Evolutionary conservation across 2,888 invertebrate genomes (phyloP).

Genomic region (Agriopis marginaria): DNA sequence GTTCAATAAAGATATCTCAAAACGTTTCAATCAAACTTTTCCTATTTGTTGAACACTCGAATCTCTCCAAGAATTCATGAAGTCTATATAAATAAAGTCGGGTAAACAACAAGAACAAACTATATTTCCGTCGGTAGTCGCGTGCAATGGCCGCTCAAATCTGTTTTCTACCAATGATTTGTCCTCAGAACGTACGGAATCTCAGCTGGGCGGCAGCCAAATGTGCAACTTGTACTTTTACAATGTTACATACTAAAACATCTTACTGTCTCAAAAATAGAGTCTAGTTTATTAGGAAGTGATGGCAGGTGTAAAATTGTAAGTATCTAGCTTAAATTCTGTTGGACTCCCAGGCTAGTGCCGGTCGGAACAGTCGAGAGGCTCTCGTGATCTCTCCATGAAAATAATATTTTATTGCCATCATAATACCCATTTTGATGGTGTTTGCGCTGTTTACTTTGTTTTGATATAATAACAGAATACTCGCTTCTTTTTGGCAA

Average conservation of each 20-base stretch:
- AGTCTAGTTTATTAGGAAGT: conserved; percentile 46
- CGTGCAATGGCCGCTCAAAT: conserved; percentile 77
- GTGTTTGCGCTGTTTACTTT: conserved; percentile 57
- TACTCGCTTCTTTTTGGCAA: conserved; percentile 36
- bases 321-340: conserved; percentile 73
- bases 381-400: conserved; percentile 74
- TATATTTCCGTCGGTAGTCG: conserved; percentile 65
- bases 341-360: conserved; percentile 65
- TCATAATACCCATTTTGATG: conserved; percentile 64
- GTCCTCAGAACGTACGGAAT: conserved; percentile 80
- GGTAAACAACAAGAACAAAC: conserved; percentile 71
- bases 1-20: conserved; percentile 29
- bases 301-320: conserved; percentile 51
- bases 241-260: conserved; percentile 30
- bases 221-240: conserved; percentile 70
- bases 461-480: conserved; percentile 50
- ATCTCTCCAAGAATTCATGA: conserved; percentile 52
- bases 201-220: conserved; percentile 81
- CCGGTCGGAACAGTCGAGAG: conserved; percentile 66
- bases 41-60: conserved; percentile 50
- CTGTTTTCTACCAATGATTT: conserved; percentile 85
- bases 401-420: conserved; percentile 80
- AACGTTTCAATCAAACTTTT: conserved; percentile 40
- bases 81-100: conserved; percentile 54
- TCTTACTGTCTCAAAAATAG: conserved; percentile 46